These are phyloP conservation scores for Clarias batrachus DNA, from an alignment of 2,113 vertebrate genomes.

Conservation along the genomic window DNA sequence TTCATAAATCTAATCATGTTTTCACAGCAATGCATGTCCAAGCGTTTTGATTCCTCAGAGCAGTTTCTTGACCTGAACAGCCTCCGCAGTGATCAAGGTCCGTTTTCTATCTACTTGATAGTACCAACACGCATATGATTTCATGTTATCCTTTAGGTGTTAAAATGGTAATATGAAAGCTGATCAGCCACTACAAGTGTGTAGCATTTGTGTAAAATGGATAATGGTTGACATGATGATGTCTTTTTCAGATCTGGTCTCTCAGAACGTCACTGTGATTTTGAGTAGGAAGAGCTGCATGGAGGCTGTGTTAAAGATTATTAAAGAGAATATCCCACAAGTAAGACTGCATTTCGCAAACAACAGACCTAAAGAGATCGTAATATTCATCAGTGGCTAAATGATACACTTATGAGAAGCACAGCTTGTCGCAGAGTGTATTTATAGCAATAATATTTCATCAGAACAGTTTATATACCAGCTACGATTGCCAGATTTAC, in stretches of 20 bases:
- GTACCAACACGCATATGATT: background rate
- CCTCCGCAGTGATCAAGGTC: constrained; percentile 84
- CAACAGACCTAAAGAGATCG: background rate
- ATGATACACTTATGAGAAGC: background rate
- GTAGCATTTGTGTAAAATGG: background rate
- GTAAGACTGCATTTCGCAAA: constrained; percentile 60
- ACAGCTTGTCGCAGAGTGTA: background rate
- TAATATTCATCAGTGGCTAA: background rate
- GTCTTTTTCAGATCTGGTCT: constrained; percentile 70
- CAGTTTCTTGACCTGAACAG: constrained; percentile 84
- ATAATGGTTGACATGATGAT: background rate
- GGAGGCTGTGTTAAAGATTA: constrained; percentile 79
- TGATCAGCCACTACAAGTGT: background rate
- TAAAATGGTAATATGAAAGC: too few relatives aligned
- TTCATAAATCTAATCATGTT: constrained; percentile 4
- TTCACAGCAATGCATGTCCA: constrained; percentile 83
- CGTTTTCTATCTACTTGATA: background rate
- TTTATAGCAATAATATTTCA: background rate
- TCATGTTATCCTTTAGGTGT: background rate
- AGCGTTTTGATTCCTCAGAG: constrained; percentile 83
- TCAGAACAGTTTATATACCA: background rate
- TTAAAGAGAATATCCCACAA: constrained; percentile 88
- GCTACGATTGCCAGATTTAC: background rate
- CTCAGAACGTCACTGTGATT: constrained; percentile 80
- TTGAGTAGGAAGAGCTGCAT: constrained; percentile 79